Evolutionary conservation across 2,888 invertebrate genomes (phyloP).

Genomic region (Spisula subtruncata): DNA sequence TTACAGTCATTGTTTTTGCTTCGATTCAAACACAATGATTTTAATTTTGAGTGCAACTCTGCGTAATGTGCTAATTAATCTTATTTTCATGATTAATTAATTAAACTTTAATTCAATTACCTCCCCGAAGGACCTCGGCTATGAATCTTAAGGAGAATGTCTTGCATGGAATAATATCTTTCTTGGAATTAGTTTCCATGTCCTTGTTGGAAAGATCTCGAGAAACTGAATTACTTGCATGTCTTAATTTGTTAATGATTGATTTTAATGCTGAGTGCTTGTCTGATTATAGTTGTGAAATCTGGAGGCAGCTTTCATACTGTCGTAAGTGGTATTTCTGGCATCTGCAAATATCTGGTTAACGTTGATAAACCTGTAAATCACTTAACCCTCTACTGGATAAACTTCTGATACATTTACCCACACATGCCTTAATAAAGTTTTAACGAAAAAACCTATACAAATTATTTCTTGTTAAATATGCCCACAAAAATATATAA

Average conservation of each 20-base stretch:
- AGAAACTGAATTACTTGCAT: slow-evolving; percentile 1
- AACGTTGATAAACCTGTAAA: too few species aligned
- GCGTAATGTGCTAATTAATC: background rate
- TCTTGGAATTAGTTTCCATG: background rate
- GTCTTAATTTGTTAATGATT: background rate
- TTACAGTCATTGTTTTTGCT: too few species aligned
- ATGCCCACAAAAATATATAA: too few species aligned
- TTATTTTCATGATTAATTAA: slow-evolving; percentile 14
- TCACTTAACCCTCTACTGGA: too few species aligned
- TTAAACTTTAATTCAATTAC: slow-evolving; percentile 1
- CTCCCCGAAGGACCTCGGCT: background rate
- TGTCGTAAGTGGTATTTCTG: too few species aligned
- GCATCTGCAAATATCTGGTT: too few species aligned
- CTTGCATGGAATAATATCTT: background rate
- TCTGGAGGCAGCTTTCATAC: background rate
- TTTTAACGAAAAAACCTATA: too few species aligned
- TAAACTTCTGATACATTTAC: too few species aligned
- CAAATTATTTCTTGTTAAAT: too few species aligned
- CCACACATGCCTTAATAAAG: too few species aligned
- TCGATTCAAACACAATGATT: too few species aligned
- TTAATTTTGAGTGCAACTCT: background rate
- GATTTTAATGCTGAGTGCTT: background rate
- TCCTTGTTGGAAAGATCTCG: background rate
- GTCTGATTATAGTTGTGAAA: background rate
- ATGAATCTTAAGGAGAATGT: background rate